These are phyloP conservation scores for Campylorhamphus procurvoides DNA, from an alignment of 2,113 vertebrate genomes.

Conservation along the genomic window DNA sequence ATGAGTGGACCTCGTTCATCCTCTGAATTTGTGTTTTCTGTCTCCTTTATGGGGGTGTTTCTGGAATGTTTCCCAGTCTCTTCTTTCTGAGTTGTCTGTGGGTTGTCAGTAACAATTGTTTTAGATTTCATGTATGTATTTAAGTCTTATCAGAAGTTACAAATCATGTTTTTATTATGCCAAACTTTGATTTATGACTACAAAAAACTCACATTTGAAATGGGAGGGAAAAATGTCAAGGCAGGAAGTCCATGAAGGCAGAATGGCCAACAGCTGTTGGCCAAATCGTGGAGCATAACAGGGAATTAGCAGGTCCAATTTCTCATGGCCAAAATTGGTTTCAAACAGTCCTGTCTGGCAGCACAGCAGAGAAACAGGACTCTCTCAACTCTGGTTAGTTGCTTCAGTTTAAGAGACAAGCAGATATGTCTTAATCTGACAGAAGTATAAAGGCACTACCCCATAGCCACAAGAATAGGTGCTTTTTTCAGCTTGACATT, in stretches of 20 bases:
- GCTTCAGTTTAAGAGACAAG: neutral
- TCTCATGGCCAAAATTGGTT: neutral
- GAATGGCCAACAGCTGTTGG: neutral
- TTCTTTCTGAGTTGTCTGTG: neutral
- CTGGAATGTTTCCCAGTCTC: slow-evolving; percentile 20
- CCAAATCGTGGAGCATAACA: neutral
- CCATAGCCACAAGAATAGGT: neutral
- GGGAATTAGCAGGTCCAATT: neutral
- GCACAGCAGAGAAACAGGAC: neutral
- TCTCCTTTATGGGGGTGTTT: neutral
- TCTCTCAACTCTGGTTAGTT: neutral
- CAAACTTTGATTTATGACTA: neutral
- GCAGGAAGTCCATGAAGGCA: neutral
- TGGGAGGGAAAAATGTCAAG: neutral
- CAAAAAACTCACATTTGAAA: neutral
- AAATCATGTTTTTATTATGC: neutral
- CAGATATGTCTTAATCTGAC: neutral
- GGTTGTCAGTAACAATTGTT: neutral
- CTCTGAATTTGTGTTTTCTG: neutral
- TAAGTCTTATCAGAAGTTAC: neutral
- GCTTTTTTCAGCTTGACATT: neutral
- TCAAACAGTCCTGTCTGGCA: neutral
- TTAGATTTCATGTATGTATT: neutral
- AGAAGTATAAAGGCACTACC: neutral
- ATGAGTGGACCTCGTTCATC: neutral